These are phyloP conservation scores for Siphlonurus alternatus DNA, from an alignment of 2,888 invertebrate species.

Conservation along the genomic window DNA sequence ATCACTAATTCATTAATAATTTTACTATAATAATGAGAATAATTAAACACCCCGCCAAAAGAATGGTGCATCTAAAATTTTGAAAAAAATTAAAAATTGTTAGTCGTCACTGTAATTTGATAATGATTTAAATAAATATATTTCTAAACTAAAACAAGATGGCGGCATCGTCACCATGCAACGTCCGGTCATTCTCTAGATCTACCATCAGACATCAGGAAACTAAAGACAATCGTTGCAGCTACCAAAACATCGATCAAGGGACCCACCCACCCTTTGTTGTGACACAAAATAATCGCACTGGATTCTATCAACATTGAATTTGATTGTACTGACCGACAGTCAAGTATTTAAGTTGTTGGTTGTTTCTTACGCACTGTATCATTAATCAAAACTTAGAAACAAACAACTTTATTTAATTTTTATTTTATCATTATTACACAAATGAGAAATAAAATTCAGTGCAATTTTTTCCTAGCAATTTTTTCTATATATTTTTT, in stretches of 20 bases:
- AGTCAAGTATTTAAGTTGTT: no score
- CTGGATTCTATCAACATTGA: no score
- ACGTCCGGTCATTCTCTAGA: background rate
- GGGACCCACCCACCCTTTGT: background rate
- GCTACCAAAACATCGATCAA: background rate
- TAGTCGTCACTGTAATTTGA: background rate
- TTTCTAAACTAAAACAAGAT: background rate
- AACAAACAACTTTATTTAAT: no score
- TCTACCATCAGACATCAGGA: background rate
- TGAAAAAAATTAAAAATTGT: no score
- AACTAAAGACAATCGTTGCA: background rate
- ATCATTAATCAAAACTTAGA: no score
- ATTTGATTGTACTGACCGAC: no score
- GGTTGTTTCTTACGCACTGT: no score
- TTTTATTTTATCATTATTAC: no score
- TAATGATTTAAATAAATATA: background rate
- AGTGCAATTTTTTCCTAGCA: no score
- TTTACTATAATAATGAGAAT: background rate
- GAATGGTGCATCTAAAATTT: background rate
- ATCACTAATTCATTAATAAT: background rate
- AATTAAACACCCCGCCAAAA: background rate
- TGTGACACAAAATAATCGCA: background rate
- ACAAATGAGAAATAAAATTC: no score
- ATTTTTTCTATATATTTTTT: background rate
- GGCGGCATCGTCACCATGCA: background rate